Base-by-base conservation (phyloP, 2,888 invertebrate genomes). In the Spisula subtruncata region DNA sequence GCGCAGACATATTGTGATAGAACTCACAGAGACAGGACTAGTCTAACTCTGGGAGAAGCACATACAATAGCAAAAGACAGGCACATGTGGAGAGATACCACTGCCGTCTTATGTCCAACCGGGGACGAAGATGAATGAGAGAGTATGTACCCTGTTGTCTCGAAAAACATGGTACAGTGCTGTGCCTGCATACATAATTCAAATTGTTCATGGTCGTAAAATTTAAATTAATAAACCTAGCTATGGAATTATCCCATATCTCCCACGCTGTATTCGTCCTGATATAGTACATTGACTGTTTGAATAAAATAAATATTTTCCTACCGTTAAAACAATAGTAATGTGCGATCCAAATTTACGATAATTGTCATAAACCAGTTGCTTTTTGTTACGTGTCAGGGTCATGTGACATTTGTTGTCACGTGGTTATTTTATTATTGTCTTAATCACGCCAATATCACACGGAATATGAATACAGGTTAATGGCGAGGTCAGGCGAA, bases 391-490 rank as follows among this genome's bases (percentile, higher is more conserved):
- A 25, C 18, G 0, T 18, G 35, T 18, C 16, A 18, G 71, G 75
- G 75, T 75, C 75, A 75, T 32, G 18, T 35, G 75, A 32, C 35
- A 32, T 75, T 18, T 71, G 18, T 6, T 1, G 75, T 75, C 75
- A 75, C 75, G 75, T 75, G 75, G 25, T 18, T 18, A 32, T 14
- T 0, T 18, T 75, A 14, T 35, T 75, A 75, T 75, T 32, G 75
- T 75, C 75, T 0, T 12, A 32, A 75, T 75, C 75, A 75, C 75
- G 75, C 75, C n/a, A 35, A 75, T 75, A 75, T 75, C 75, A 32
- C 75, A 75, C 20, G 32, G n/a, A 18, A 35, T 75, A 35, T 35
- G 5, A 75, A 35, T 35, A 14, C n/a, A 14, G 35, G 29, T 75
- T 18, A 75, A 75, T 29, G 4, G 41, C 0, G 16, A 32, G 29